phyloP scores from a whole-genome alignment of 1,140 invertebrate species.

The Micrasema longulum region DNA sequence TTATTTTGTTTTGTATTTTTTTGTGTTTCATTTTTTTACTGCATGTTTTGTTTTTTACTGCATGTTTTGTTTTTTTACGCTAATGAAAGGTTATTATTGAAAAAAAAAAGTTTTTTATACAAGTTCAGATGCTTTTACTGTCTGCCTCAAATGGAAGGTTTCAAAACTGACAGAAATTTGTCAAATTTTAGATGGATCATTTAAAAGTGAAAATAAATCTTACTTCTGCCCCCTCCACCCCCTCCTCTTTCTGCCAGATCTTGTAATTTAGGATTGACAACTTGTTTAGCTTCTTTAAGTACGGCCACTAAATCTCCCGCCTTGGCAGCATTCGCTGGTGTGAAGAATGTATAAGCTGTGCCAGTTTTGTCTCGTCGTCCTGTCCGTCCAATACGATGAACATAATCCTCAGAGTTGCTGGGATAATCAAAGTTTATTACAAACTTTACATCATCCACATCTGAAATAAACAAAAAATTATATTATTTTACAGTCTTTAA shows the following conservation, averaged over 20 bases:
- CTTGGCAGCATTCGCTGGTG: conserved; percentile 91
- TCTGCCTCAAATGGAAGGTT: too few relatives aligned
- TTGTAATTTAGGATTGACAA: conserved; percentile 69
- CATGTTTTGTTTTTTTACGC: too few relatives aligned
- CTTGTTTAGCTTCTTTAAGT: conserved; percentile 95
- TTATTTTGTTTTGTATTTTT: too few relatives aligned
- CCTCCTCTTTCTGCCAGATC: conserved; percentile 66
- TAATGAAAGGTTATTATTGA: too few relatives aligned
- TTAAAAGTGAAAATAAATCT: too few relatives aligned
- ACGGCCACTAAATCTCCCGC: conserved; percentile 93
- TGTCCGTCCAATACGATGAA: conserved; percentile 98
- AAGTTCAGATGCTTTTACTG: too few relatives aligned
- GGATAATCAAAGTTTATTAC: conserved; percentile 99
- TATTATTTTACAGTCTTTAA: background rate
- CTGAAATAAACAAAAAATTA: conserved; percentile 68
- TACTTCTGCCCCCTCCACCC: conserved; percentile 56
- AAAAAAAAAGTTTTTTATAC: too few relatives aligned
- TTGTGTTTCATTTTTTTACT: too few relatives aligned
- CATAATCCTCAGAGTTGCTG: conserved; percentile 98
- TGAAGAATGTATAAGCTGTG: conserved; percentile 99
- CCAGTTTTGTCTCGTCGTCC: conserved; percentile 94
- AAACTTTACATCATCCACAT: conserved; percentile 99
- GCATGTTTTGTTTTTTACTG: too few relatives aligned
- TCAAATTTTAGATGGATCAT: too few relatives aligned
- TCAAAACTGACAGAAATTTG: too few relatives aligned